phyloP scores from a whole-genome alignment of 92 coral and sea anemone species.

The Bergia puertoricense region DNA sequence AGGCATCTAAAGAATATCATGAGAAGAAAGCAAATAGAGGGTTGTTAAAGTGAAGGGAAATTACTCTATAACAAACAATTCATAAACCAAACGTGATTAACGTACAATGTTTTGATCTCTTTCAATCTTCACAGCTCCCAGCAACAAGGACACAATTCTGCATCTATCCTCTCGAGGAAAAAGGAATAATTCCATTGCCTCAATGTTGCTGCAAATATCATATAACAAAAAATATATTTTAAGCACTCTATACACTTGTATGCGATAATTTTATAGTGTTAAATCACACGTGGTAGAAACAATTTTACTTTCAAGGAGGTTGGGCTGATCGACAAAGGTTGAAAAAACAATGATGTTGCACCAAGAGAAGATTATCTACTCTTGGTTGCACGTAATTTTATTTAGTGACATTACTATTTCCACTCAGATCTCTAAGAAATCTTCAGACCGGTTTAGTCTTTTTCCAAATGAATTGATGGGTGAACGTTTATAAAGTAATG shows the following conservation, averaged over 20 bases:
- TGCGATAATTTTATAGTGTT: no score
- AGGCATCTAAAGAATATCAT: neutral
- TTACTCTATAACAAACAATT: neutral
- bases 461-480: no score
- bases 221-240: neutral
- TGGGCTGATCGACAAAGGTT: no score
- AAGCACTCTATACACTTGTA: neutral
- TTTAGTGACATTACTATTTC: no score
- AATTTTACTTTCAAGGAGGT: no score
- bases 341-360: no score
- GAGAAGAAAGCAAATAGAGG: neutral
- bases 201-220: conserved; percentile 58
- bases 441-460: no score
- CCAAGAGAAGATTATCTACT: no score
- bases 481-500: no score
- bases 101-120: conserved; percentile 90
- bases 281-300: no score
- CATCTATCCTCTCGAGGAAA: conserved; percentile 78
- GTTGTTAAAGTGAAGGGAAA: neutral
- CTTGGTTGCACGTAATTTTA: no score
- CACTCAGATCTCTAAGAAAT: no score
- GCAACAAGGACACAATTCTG: conserved; percentile 76
- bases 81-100: conserved; percentile 10
- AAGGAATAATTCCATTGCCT: conserved; percentile 83
- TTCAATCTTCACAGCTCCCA: conserved; percentile 93